Conservation (phyloP, 2,113 vertebrate genomes). For the Scophthalmus maximus region DNA sequence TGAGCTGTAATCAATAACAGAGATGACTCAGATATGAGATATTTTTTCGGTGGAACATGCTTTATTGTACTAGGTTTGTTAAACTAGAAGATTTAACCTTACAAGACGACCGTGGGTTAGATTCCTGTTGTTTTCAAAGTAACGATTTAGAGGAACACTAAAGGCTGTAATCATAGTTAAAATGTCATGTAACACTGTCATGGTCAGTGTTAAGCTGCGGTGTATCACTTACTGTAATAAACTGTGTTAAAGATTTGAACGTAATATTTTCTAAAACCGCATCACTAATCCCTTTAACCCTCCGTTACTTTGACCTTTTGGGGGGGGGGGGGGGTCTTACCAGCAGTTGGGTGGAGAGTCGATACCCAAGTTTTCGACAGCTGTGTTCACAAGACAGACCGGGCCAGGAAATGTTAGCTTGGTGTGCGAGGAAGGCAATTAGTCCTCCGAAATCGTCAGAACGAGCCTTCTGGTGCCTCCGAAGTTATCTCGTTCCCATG, state of each 20-base stretch:
- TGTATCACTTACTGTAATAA: neutral
- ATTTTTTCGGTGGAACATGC: neutral
- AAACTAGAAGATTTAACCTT: too few relatives aligned
- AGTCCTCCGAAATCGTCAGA: too few relatives aligned
- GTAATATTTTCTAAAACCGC: neutral
- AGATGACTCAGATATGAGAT: constrained; percentile 11
- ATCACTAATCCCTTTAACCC: neutral
- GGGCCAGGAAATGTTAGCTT: neutral
- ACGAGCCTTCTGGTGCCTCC: neutral
- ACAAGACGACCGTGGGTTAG: too few relatives aligned
- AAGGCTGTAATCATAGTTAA: too few relatives aligned
- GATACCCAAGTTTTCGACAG: neutral
- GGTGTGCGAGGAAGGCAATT: neutral
- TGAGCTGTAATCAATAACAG: constrained; percentile 19
- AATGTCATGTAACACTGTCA: too few relatives aligned
- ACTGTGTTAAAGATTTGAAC: neutral
- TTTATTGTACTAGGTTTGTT: too few relatives aligned
- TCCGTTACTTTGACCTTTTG: neutral
- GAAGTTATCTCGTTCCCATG: neutral
- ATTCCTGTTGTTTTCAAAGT: too few relatives aligned
- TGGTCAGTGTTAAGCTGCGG: too few relatives aligned
- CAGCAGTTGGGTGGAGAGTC: neutral
- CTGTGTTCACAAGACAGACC: neutral
- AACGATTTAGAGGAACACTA: too few relatives aligned
- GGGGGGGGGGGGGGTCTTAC: neutral